Conservation (phyloP, 2,888 invertebrate species). For the Imbricaverruca yamaguchii region DNA sequence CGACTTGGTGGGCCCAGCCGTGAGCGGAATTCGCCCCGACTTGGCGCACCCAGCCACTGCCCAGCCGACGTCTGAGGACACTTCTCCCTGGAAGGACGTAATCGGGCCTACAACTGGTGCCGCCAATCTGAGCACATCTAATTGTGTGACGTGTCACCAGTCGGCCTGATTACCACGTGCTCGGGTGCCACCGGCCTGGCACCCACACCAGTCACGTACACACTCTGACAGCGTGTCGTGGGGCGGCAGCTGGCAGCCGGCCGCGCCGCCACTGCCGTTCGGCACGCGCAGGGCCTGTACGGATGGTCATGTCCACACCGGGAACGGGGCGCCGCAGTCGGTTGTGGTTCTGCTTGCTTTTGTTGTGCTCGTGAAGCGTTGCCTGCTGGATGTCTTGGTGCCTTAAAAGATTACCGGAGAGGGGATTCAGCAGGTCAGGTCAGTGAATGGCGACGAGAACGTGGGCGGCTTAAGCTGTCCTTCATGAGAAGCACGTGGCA, state of each 20-base stretch:
- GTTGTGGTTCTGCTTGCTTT: not conserved
- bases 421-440: too few species aligned
- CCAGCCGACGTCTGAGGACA: too few species aligned
- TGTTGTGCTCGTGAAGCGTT: not conserved
- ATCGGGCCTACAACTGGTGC: not conserved
- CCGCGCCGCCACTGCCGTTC: not conserved
- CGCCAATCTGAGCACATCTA: not conserved
- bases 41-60: too few species aligned
- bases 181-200: conserved; percentile 1
- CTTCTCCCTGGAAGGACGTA: not conserved
- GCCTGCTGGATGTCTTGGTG: too few species aligned
- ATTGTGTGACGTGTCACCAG: not conserved
- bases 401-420: too few species aligned
- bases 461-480: too few species aligned
- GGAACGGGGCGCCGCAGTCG: not conserved
- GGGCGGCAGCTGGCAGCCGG: not conserved
- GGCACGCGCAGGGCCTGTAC: not conserved
- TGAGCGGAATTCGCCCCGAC: too few species aligned
- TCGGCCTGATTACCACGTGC: not conserved
- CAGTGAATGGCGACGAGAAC: too few species aligned
- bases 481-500: too few species aligned
- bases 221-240: not conserved
- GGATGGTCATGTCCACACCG: not conserved
- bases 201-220: not conserved
- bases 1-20: too few species aligned